Percentiles rank a stretch among this genome's conserved stretches.
These are phyloP conservation scores for Tapera naevia DNA, from an alignment of 2,797 vertebrate genomes.

Conservation along the genomic window DNA sequence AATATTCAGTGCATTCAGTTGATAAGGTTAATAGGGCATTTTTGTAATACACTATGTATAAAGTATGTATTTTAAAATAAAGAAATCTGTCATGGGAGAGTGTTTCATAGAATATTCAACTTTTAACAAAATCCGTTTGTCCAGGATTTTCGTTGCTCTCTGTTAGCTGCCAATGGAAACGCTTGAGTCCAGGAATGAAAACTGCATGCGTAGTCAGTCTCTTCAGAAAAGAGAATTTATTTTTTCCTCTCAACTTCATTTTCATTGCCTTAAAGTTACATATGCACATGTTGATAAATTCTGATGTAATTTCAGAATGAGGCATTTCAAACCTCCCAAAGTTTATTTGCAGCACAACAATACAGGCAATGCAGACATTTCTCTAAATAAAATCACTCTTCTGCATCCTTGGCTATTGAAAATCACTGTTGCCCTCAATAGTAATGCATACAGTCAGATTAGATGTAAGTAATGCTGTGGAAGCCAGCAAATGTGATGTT, in stretches of 20 bases:
- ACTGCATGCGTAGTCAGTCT: background rate
- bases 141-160: background rate
- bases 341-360: background rate
- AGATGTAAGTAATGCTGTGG: background rate
- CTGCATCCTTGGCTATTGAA: background rate
- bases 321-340: background rate
- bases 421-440: background rate
- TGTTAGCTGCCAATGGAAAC: background rate
- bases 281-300: background rate
- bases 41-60: background rate
- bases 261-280: background rate
- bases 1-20: background rate
- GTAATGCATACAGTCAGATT: background rate
- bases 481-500: background rate
- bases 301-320: background rate
- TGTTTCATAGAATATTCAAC: background rate
- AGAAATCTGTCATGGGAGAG: accelerated
- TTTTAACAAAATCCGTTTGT: background rate
- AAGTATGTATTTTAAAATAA: background rate
- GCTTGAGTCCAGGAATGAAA: background rate
- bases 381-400: background rate
- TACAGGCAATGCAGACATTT: background rate
- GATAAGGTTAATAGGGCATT: background rate
- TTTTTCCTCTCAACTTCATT: background rate
- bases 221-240: background rate